These are phyloP conservation scores for Diplosoma virens DNA, from an alignment of 23 tunicate species.

Conservation along the genomic window DNA sequence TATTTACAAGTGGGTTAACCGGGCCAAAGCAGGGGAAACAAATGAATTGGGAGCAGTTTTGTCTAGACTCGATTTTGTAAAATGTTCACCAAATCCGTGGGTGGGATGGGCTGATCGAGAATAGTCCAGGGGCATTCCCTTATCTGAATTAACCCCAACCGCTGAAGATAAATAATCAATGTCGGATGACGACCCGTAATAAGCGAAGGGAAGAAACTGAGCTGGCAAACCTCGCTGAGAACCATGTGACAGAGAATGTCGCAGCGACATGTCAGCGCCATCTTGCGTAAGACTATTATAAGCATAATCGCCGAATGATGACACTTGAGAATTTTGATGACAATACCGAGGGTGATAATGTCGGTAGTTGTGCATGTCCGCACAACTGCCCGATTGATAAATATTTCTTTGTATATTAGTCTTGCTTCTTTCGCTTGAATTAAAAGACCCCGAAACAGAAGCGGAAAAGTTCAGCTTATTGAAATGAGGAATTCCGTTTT, in stretches of 20 bases:
- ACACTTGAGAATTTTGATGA: background rate
- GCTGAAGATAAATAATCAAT: constrained; percentile 11
- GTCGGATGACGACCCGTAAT: constrained; percentile 45
- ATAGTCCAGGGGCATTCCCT: constrained; percentile 43
- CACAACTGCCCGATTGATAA: background rate
- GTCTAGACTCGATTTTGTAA: background rate
- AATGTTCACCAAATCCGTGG: background rate
- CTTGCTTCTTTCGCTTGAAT: background rate
- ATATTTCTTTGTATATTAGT: background rate
- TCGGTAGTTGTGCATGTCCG: background rate
- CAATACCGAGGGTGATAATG: background rate
- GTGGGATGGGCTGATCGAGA: constrained; percentile 33
- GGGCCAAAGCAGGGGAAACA: background rate
- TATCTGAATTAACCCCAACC: background rate
- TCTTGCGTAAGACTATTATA: background rate
- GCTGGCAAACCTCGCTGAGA: background rate
- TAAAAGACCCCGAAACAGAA: background rate
- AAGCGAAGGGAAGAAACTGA: constrained; percentile 47
- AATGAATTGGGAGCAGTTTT: background rate
- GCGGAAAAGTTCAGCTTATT: background rate
- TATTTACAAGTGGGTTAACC: background rate
- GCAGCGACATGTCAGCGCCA: background rate
- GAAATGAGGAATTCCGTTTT: background rate
- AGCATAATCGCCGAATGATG: constrained; percentile 1
- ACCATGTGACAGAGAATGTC: background rate